Base-by-base conservation (phyloP, 2,797 vertebrate genomes). In the Acipenser oxyrinchus region DNA sequence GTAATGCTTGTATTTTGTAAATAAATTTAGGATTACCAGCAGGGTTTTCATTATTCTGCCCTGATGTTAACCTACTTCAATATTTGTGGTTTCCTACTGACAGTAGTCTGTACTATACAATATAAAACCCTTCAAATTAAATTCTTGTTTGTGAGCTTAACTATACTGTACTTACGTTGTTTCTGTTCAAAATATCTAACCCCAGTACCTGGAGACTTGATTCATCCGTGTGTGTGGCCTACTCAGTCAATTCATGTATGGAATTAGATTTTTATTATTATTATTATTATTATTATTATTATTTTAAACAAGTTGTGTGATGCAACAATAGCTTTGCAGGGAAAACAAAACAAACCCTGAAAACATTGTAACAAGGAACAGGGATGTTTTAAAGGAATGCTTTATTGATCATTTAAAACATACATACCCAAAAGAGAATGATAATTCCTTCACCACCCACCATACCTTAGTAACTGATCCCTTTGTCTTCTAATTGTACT, bases 321-420 rank as follows among this genome's bases (percentile, higher is more conserved):
- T 9, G 12, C 12, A 58, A 58, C 3, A 10, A 10, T 10, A 58
- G 10, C 13, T 58, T 58, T 58, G 9, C 13, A 4, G 4, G 4
- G 12, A 58, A 58, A 58, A 58, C 12, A 37, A 37, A 37, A 37
- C 23, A 37, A 37, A 37, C 23, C 23, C 23, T 37, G 23, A 37
- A 37, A 37, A 37, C 23, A 37, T 37, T 37, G 23, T 37, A 37
- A 37, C 23, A 65, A 55, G 51, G 18, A 23, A 53, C 61, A 55
- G n/a, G 6, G n/a, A 60, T 57, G 50, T 37, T 85, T 88, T 88
- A 79, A 87, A 89, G 81, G 82, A 89, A 90, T 88, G 87, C 81
- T 91, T 91, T 90, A 91, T 88, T 91, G 81, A 87, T 87, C 82
- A 55, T 78, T 79, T 81, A 82, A 83, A 62, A 86, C 83, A 86